A percentile compares a stretch with the other conserved stretches of the same genome.
Evolutionary conservation across 2,888 invertebrate genomes (phyloP).

Genomic region (Parnassius mnemosyne): DNA sequence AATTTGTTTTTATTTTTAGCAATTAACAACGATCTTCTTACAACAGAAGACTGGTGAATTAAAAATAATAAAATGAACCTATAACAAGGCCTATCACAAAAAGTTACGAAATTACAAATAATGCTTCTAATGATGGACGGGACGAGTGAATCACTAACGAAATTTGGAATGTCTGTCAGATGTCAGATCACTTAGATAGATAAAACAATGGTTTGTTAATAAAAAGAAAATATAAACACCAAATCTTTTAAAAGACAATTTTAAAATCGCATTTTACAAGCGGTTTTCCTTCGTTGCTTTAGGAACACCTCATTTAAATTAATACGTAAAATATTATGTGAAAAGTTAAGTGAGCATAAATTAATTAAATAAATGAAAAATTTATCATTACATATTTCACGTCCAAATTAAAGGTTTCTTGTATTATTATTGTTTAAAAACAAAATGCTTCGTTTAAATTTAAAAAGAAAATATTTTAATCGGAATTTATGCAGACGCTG

Average conservation of each 20-base stretch:
- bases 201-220: background rate
- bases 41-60: slow-evolving; percentile 49
- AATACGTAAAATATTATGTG: background rate
- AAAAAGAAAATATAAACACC: slow-evolving; percentile 1
- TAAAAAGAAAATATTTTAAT: no score
- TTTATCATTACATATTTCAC: no score
- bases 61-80: slow-evolving; percentile 30
- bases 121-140: slow-evolving; percentile 66
- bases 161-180: slow-evolving; percentile 42
- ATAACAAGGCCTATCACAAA: slow-evolving; percentile 34
- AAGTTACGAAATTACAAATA: slow-evolving; percentile 34
- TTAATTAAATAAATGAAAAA: no score
- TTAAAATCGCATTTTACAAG: no score
- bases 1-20: slow-evolving; percentile 12
- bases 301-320: slow-evolving; percentile 10
- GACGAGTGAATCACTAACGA: slow-evolving; percentile 66
- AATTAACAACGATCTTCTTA: slow-evolving; percentile 46
- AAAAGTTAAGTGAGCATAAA: no score
- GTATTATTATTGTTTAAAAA: no score
- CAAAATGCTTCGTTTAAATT: no score
- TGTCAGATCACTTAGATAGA: slow-evolving; percentile 27
- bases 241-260: slow-evolving; percentile 11
- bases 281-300: slow-evolving; percentile 19
- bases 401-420: no score
- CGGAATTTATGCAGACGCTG: no score